Evolutionary conservation across 1,140 invertebrate species (phyloP).

Genomic region (Ylistrum balloti): DNA sequence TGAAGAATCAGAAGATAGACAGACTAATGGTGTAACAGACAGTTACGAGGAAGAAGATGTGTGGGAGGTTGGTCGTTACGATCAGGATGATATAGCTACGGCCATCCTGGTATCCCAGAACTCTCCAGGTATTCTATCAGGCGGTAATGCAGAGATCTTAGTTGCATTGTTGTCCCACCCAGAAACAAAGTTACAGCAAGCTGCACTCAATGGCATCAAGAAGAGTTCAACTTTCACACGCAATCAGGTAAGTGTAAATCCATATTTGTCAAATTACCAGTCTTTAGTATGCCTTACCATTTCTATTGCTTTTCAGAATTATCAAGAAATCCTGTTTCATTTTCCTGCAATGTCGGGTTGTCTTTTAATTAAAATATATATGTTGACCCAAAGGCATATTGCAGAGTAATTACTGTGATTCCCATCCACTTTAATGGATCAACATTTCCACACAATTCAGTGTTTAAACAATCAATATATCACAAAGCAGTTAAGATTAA

Average conservation of each 20-base stretch:
- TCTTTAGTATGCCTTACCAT: too few species aligned
- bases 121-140: conserved; percentile 59
- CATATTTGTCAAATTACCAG: too few species aligned
- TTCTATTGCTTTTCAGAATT: too few species aligned
- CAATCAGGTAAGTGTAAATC: conserved; percentile 83
- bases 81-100: conserved; percentile 62
- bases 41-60: background rate
- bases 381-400: too few species aligned
- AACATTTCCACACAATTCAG: too few species aligned
- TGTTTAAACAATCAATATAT: too few species aligned
- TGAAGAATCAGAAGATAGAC: background rate
- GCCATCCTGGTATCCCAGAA: conserved; percentile 64
- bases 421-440: too few species aligned
- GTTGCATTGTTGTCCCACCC: conserved; percentile 83
- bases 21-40: background rate
- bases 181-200: conserved; percentile 83
- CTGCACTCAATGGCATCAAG: conserved; percentile 84
- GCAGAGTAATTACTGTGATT: too few species aligned
- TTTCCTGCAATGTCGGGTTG: too few species aligned
- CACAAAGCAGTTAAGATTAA: too few species aligned
- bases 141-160: conserved; percentile 83
- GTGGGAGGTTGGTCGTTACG: conserved; percentile 35
- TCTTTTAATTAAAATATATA: too few species aligned
- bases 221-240: conserved; percentile 85
- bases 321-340: too few species aligned